phyloP scores from a whole-genome alignment of 2,888 invertebrate species.

The Cryptophagus acutangulus region DNA sequence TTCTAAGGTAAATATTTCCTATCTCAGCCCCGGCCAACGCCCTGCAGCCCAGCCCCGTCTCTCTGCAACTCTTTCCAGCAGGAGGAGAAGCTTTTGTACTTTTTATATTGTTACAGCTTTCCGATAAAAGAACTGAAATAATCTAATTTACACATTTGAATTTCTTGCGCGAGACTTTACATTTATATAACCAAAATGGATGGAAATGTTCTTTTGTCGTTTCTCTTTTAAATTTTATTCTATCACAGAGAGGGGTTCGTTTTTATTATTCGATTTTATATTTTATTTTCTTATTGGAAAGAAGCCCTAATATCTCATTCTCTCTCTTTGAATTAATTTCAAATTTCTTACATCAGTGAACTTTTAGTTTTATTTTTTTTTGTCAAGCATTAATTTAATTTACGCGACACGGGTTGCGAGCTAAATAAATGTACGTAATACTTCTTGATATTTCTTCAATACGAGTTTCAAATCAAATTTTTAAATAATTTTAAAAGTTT shows the following conservation, averaged over 20 bases:
- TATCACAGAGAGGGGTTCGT: constrained; percentile 34
- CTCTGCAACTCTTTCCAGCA: constrained; percentile 39
- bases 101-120: constrained; percentile 44
- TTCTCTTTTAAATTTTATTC: constrained; percentile 43
- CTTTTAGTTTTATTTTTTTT: constrained; percentile 17
- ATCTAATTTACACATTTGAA: constrained; percentile 49
- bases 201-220: constrained; percentile 45
- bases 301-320: constrained; percentile 26
- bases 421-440: constrained; percentile 3
- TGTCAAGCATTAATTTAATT: too few species aligned
- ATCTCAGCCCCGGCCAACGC: constrained; percentile 27
- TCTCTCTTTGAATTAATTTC: constrained; percentile 32
- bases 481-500: too few species aligned
- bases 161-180: constrained; percentile 45
- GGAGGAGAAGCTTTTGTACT: constrained; percentile 38
- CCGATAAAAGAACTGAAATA: constrained; percentile 46
- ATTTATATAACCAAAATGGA: constrained; percentile 46
- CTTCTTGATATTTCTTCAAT: too few species aligned
- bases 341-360: constrained; percentile 23
- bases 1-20: constrained; percentile 39
- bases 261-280: constrained; percentile 44
- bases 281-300: constrained; percentile 39
- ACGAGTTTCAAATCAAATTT: too few species aligned
- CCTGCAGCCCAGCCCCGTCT: constrained; percentile 24
- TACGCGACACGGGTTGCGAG: constrained; percentile 12